Conservation (phyloP, 2,113 vertebrate genomes). For the Apodemus sylvaticus region DNA sequence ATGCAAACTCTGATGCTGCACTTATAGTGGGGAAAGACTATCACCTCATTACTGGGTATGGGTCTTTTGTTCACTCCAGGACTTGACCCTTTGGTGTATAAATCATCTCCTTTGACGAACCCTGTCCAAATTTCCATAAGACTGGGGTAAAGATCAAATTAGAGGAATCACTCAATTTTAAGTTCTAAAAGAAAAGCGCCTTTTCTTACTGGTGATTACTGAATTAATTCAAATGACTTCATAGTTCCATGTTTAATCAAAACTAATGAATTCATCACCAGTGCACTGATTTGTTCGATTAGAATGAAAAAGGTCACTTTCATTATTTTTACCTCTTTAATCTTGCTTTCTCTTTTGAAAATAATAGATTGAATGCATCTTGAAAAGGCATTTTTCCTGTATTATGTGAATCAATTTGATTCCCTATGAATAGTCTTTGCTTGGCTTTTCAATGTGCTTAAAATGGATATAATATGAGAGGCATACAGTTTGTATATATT, state of each 20-base stretch:
- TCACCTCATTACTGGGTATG: neutral
- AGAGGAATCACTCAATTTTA: conserved; percentile 33
- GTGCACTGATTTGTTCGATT: conserved; percentile 73
- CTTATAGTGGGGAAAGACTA: neutral
- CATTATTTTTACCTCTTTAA: conserved; percentile 70
- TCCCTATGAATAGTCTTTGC: conserved; percentile 63
- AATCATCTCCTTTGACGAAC: conserved; percentile 3
- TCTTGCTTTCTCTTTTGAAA: conserved; percentile 57
- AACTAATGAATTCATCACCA: conserved; percentile 76
- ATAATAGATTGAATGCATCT: conserved; percentile 72
- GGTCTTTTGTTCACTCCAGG: neutral
- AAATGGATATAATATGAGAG: conserved; percentile 26
- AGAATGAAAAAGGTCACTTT: conserved; percentile 78
- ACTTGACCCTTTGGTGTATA: neutral
- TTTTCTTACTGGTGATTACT: conserved; percentile 72
- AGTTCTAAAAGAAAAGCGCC: conserved; percentile 21
- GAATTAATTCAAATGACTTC: conserved; percentile 76
- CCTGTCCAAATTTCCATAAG: neutral
- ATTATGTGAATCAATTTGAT: conserved; percentile 68
- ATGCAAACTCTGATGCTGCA: neutral
- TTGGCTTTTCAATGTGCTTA: conserved; percentile 57
- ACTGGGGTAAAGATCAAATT: conserved; percentile 50
- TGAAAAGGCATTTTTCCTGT: conserved; percentile 56
- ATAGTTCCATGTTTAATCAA: conserved; percentile 68
- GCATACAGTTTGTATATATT: neutral